Evolutionary conservation across 64 coral and sea anemone species (phyloP), one percentile per base, ranked within the genome.

Genomic region (Montipora foliosa): DNA sequence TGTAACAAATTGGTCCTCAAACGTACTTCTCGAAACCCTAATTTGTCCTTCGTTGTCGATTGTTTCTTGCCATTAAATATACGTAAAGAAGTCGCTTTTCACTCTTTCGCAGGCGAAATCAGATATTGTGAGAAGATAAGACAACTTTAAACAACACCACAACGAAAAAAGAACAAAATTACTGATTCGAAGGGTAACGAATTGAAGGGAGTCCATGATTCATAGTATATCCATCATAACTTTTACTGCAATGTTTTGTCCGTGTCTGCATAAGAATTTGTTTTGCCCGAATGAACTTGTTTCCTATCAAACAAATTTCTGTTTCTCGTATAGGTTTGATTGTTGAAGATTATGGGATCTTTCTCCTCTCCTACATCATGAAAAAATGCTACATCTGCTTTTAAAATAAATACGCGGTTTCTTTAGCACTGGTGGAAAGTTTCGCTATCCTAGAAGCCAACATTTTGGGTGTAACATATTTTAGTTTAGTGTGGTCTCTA

Each of bases 1-100:
- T 86, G 82, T 70, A 71, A 71, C 82, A 86, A 86, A 86, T 86
- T 86, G 66, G 82, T 86, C 8, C 82, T 86, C 62, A 50, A 86
- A 5, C 47, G 8, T n/a, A 49, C 82, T 86, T 86, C 68, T 67
- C 52, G 17, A 72, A 59, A 59, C 47, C 47, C 46, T 44, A 50
- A 13, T 72, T 47, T 86, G 47, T 84, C 61, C 8, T 67, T 84
- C 29, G 16, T 15, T 12, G 8, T 44, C 66, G 47, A 71, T 69
- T 46, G 60, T 67, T 67, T 67, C 15, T 64, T 5, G 3, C 29
- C 37, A 37, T 37, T 19, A 67, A 83, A 83, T 83, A 2, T 44
- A 47, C 55, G 25, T 7, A 83, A 83, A 66, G 14, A 15, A 76
- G 24, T 29, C 29, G 6, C 9, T 46, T 10, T 80, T 25, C 9